Conservation (phyloP, 2,113 vertebrate species). For the Sinocyclocheilus anshuiensis region DNA sequence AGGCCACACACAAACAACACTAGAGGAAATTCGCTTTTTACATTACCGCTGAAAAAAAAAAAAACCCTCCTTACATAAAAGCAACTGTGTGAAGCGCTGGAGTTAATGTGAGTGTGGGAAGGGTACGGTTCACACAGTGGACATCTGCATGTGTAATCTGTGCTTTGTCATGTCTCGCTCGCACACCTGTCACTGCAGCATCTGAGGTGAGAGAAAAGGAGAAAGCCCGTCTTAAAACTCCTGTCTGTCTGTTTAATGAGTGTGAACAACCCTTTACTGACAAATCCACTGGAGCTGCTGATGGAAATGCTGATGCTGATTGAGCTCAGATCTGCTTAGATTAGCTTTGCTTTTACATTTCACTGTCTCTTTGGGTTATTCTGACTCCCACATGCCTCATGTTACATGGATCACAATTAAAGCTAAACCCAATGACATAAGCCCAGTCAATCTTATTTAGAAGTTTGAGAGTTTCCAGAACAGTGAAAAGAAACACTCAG, state of each 20-base stretch:
- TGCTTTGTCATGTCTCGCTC: slow-evolving; percentile 36
- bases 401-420: slow-evolving; percentile 21
- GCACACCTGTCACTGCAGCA: slow-evolving; percentile 58
- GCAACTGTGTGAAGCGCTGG: background rate
- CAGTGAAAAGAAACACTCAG: background rate
- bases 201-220: slow-evolving; percentile 10
- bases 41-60: background rate
- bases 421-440: background rate
- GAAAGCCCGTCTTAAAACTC: slow-evolving; percentile 33
- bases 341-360: slow-evolving; percentile 58
- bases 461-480: background rate
- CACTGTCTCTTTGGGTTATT: slow-evolving; percentile 53
- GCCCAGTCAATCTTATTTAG: background rate
- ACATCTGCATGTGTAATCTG: slow-evolving; percentile 53
- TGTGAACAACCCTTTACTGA: background rate
- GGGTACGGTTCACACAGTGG: slow-evolving; percentile 60
- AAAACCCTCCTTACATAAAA: background rate
- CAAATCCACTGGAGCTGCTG: slow-evolving; percentile 45
- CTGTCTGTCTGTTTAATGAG: background rate
- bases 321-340: slow-evolving; percentile 26
- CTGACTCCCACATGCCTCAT: background rate
- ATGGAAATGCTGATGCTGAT: too few species aligned
- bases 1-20: background rate
- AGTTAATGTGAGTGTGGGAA: slow-evolving; percentile 63
- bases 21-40: background rate